Percentiles rank a stretch among this genome's conserved stretches.
Conservation (phyloP, 2,888 invertebrate species). For the Chrysolina oricalcia region DNA sequence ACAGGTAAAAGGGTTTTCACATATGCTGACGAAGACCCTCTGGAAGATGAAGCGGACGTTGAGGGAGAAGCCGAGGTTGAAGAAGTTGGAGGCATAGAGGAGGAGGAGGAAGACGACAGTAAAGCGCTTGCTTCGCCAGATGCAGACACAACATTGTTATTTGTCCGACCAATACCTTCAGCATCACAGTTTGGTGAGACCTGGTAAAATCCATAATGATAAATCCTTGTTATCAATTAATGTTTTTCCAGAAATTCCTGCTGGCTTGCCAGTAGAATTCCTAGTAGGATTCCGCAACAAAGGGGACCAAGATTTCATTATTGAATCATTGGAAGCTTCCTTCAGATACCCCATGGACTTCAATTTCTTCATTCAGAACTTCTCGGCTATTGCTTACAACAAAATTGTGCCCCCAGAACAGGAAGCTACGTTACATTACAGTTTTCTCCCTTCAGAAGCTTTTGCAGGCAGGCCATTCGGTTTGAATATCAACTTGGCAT, state of each 20-base stretch:
- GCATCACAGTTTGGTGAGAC: slow-evolving; percentile 79
- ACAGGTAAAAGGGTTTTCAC: slow-evolving; percentile 74
- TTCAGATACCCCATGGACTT: slow-evolving; percentile 99
- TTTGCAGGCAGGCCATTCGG: slow-evolving; percentile 98
- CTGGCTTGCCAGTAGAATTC: slow-evolving; percentile 94
- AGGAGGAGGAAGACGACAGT: slow-evolving; percentile 79
- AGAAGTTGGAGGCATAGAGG: slow-evolving; percentile 76
- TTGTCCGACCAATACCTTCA: slow-evolving; percentile 83
- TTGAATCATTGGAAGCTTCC: slow-evolving; percentile 96
- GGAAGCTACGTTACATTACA: slow-evolving; percentile 96
- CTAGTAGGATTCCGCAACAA: slow-evolving; percentile 97
- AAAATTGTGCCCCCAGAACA: slow-evolving; percentile 91
- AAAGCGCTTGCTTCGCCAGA: slow-evolving; percentile 87
- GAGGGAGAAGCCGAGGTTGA: slow-evolving; percentile 83
- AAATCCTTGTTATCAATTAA: background rate
- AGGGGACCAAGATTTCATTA: slow-evolving; percentile 90
- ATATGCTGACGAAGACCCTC: slow-evolving; percentile 80
- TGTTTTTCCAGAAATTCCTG: slow-evolving; percentile 84
- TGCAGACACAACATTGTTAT: slow-evolving; percentile 92
- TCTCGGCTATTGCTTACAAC: slow-evolving; percentile 92
- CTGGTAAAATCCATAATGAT: background rate
- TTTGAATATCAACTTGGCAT: slow-evolving; percentile 92
- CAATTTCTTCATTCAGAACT: slow-evolving; percentile 98
- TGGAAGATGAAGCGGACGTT: slow-evolving; percentile 79
- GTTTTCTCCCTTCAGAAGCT: slow-evolving; percentile 95